Percentiles rank a stretch among this genome's conserved stretches.
Evolutionary conservation across 1,140 invertebrate genomes (phyloP).

Genomic region (Trinorchestia longiramus): DNA sequence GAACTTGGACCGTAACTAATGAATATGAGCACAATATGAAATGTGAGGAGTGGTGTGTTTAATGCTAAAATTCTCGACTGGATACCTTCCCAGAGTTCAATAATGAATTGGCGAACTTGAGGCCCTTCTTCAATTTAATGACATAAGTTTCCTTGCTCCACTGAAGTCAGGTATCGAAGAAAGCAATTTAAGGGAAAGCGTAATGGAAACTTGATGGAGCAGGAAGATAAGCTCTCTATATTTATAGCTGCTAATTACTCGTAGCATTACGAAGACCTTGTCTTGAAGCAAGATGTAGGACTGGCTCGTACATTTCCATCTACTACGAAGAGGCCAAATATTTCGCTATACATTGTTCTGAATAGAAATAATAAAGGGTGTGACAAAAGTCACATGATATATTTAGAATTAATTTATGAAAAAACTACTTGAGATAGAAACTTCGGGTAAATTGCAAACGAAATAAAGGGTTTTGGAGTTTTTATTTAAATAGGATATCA

Average conservation of each 20-base stretch:
- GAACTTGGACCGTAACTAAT: neutral
- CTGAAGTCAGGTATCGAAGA: slow-evolving; percentile 15
- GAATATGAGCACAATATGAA: neutral
- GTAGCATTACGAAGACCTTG: neutral
- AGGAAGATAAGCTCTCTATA: neutral
- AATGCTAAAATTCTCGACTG: neutral
- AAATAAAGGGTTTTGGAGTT: too few species aligned
- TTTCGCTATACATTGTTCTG: neutral
- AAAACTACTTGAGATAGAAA: too few species aligned
- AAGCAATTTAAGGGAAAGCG: neutral
- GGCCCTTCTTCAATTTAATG: slow-evolving; percentile 7
- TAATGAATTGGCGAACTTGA: slow-evolving; percentile 25
- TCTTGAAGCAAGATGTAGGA: neutral
- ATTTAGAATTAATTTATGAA: too few species aligned
- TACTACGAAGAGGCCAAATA: neutral
- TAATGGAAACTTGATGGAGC: neutral
- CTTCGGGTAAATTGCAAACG: too few species aligned
- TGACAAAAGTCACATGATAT: too few species aligned
- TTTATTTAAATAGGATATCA: too few species aligned
- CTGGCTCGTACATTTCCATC: neutral
- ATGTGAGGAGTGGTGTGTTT: slow-evolving; percentile 20
- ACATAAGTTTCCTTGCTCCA: neutral
- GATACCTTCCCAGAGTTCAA: neutral
- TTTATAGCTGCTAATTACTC: neutral
- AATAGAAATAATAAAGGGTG: too few species aligned